Evolutionary conservation across 2,888 invertebrate species (phyloP), one percentile per base, ranked within the genome.

Genomic region (Plagiodera versicolora): DNA sequence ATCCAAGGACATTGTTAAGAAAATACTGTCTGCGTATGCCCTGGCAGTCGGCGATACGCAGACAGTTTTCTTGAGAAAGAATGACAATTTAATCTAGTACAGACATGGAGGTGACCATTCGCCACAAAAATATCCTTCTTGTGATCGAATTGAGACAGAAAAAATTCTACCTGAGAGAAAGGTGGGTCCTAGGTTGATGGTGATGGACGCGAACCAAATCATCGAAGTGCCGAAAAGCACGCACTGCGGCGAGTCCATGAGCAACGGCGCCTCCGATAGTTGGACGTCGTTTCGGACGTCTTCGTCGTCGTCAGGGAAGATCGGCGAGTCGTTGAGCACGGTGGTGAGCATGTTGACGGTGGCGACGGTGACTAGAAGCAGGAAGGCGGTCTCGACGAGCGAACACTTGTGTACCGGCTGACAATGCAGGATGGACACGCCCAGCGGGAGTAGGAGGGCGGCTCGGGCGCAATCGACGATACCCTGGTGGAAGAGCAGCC

Each of bases 181-280:
- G 32, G 92, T 92, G 28, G 93, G 93, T 20, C 94, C 94, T 71
- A 95, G 86, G 82, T 95, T 94, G 79, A 94, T 91, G 54, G 94
- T 92, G 77, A 94, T 90, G 67, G 91, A 91, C 56, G 93, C 92
- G 81, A 95, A 94, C 94, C 94, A 95, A 76, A 94, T 94, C 89
- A 94, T 94, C 80, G 92, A 92, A 55, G 93, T 89, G 65, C 94
- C 94, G 81, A 95, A 95, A 51, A 93, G 85, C 64, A 94, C 92
- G 81, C 95, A 95, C 85, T 92, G 89, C 1, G 92, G 92, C 63
- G 91, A 91, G 80, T 92, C 92, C 89, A 91, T 90, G 66, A 92
- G 84, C 69, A 91, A 82, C 85, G 74, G 76, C 35, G 71, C 74
- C 61, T 77, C 76, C 17, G 77, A 72, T 16, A 76, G 72, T 61